Base-by-base conservation (phyloP, 1,140 invertebrate species). In the Megalopta genalis region DNA sequence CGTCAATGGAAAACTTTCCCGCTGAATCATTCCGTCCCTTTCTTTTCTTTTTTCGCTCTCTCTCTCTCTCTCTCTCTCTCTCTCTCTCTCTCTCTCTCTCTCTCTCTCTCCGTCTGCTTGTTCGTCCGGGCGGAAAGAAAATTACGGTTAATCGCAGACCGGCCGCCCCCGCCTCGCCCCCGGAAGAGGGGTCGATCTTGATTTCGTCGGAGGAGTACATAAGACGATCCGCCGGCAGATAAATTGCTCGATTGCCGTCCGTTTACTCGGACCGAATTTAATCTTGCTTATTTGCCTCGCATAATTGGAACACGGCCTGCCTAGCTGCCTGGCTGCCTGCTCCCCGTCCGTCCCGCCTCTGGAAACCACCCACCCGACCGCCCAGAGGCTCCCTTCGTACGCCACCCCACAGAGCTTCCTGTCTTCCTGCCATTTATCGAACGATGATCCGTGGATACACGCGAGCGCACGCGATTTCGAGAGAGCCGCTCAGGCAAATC, bases 301-400 rank as follows among this genome's bases (percentile, higher is more conserved):
- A 84, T 83, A 84, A 84, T 84, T 84, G 81, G 70, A 83, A 66
- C 82, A 78, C 81, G 81, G 72, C 70, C 81, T 49, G 42, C 59
- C 54, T 21, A 6, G 7, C 16, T 21, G 16, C 59, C 54, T 21
- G 21, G 7, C 16, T 21, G 16, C 49, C 49, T 21, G 16, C 49
- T 52, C 16, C 16, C 49, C 16, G 16, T 52, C 49, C 49, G 16
- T 18, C 52, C 52, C 12, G 12, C 49, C 49, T 16, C 49, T 18
- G 16, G 6, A 6, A 21, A 18, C 49, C 49, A 18, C 21, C 49
- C 21, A 54, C 21, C 16, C 49, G 3, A 16, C 18, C 21, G n/a
- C 32, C 32, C 32, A 32, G 32, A 32, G 4, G 32, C 32, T 2
- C 32, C 32, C 32, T 32, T 4, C 32, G 32, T 32, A 4, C 32